phyloP scores from a whole-genome alignment of 2,888 invertebrate genomes.

The Leucozona laternaria region DNA sequence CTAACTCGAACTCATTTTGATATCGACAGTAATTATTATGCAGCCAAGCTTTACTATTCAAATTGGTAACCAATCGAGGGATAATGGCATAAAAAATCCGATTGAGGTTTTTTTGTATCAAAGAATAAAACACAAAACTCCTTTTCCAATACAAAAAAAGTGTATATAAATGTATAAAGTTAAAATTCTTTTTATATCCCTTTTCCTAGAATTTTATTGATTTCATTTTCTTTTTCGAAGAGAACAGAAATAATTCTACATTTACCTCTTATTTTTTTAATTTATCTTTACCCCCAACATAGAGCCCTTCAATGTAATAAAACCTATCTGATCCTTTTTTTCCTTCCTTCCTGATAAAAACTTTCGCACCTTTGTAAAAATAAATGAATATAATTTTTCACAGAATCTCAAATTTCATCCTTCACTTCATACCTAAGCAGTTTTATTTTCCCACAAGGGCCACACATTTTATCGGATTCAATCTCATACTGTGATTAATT shows the following conservation, averaged over 20 bases:
- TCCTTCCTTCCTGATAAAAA: neutral
- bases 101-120: neutral
- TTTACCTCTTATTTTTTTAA: neutral
- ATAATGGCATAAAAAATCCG: neutral
- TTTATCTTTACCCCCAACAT: neutral
- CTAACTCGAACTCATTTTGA: too few relatives aligned
- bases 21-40: too few relatives aligned
- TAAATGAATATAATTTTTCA: slow-evolving; percentile 1
- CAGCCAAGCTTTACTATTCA: neutral
- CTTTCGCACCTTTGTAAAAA: neutral
- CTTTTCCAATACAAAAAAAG: neutral
- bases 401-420: slow-evolving; percentile 1
- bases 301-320: neutral
- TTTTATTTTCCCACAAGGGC: slow-evolving; percentile 13
- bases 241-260: neutral
- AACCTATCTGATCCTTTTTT: neutral
- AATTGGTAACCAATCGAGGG: neutral
- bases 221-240: neutral
- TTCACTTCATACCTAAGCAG: neutral
- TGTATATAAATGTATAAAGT: neutral
- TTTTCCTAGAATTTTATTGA: neutral
- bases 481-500: neutral
- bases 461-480: slow-evolving; percentile 11
- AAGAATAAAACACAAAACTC: neutral
- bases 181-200: neutral